A percentile compares a stretch with the other conserved stretches of the same genome.
Conservation (phyloP, 1,140 invertebrate genomes). For the Diabrotica virgifera region DNA sequence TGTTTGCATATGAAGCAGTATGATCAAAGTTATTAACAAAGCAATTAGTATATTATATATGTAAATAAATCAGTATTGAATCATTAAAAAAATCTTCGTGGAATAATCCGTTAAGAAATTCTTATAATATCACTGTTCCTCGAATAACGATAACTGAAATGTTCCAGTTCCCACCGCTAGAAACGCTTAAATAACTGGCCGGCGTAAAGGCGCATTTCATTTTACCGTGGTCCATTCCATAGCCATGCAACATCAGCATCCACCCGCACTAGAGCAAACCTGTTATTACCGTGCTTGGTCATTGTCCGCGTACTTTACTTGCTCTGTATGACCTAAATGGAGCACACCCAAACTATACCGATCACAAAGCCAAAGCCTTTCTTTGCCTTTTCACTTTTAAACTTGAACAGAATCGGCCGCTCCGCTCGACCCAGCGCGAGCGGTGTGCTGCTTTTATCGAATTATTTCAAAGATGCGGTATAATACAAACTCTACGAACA, state of each 20-base stretch:
- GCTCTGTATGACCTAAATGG: constrained; percentile 40
- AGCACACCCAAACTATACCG: constrained; percentile 37
- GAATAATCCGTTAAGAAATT: too few species aligned
- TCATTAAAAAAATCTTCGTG: too few species aligned
- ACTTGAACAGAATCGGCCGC: background rate
- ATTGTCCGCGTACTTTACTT: constrained; percentile 39
- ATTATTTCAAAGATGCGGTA: too few species aligned
- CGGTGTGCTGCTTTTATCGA: too few species aligned
- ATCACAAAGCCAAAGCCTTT: constrained; percentile 18
- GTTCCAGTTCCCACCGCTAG: background rate
- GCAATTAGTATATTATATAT: too few species aligned
- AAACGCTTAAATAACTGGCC: background rate
- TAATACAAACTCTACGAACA: too few species aligned
- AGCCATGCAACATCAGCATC: constrained; percentile 25
- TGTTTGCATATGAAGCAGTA: too few species aligned
- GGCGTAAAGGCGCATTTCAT: constrained; percentile 38
- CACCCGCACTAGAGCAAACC: constrained; percentile 42
- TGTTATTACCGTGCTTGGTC: constrained; percentile 42
- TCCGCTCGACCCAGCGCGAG: too few species aligned
- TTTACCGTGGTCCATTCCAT: constrained; percentile 40
- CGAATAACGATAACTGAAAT: too few species aligned
- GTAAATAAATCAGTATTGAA: too few species aligned
- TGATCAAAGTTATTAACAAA: too few species aligned
- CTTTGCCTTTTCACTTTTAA: constrained; percentile 16
- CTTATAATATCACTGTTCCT: too few species aligned